phyloP scores from a whole-genome alignment of 2,113 vertebrate species.

The Hoplias malabaricus region DNA sequence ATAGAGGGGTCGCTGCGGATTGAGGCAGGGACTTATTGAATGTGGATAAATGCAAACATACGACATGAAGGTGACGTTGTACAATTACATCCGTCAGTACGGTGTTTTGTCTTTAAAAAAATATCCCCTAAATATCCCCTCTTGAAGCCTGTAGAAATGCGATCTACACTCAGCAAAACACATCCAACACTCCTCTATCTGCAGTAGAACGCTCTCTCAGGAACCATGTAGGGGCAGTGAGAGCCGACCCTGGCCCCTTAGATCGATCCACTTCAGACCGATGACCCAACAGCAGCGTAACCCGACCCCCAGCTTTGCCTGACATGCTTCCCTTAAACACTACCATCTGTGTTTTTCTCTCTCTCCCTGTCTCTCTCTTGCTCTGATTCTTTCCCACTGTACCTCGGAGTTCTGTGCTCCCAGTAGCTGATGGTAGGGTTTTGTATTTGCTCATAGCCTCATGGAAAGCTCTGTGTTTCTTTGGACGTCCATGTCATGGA shows the following conservation, averaged over 20 bases:
- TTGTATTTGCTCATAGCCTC: conserved; percentile 9
- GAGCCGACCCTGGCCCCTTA: conserved; percentile 11
- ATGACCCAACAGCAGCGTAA: conserved; percentile 34
- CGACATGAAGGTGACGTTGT: too few relatives aligned
- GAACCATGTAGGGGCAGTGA: conserved; percentile 19
- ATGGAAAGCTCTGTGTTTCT: neutral
- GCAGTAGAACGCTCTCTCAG: neutral
- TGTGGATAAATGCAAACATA: too few relatives aligned
- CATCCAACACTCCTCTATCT: neutral
- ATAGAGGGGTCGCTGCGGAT: neutral
- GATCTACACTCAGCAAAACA: neutral
- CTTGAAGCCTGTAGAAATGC: neutral
- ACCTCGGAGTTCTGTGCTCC: conserved; percentile 13
- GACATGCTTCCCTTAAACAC: conserved; percentile 45
- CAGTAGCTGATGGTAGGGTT: conserved; percentile 7
- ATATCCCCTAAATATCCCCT: too few relatives aligned
- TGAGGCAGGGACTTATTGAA: neutral
- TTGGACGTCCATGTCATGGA: conserved; percentile 6
- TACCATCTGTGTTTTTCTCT: conserved; percentile 45
- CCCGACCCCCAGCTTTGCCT: conserved; percentile 33
- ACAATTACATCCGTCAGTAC: neutral
- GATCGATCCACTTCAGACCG: conserved; percentile 12
- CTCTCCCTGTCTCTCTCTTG: neutral
- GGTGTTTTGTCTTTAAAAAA: neutral
- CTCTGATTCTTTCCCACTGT: conserved; percentile 22